phyloP scores from a whole-genome alignment of 2,888 invertebrate genomes.

The Chromoteleia sp. region DNA sequence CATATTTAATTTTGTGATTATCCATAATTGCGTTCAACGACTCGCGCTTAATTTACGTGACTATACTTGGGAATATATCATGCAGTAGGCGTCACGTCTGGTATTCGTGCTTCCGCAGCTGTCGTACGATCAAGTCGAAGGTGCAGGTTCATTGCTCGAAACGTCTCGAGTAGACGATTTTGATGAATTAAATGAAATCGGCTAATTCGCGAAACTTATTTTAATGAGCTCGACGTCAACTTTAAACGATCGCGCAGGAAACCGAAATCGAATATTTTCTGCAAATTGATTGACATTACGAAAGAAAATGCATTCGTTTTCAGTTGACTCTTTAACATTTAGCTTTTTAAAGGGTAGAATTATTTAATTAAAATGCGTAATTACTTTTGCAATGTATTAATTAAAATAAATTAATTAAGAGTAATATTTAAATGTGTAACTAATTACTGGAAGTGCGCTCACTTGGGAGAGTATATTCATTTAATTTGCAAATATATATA shows the following conservation, averaged over 20 bases:
- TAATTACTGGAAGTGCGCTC: too few species aligned
- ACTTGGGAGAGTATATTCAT: too few species aligned
- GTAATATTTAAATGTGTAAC: too few species aligned
- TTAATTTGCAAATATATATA: too few species aligned
- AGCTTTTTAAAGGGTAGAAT: too few species aligned
- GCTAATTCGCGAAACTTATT: conserved; percentile 39
- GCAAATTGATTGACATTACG: conserved; percentile 12
- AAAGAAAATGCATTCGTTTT: too few species aligned
- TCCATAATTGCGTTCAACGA: conserved; percentile 72
- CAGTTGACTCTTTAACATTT: too few species aligned
- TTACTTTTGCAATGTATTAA: too few species aligned
- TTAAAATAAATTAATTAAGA: too few species aligned
- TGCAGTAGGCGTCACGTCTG: conserved; percentile 68
- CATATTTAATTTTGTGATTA: conserved; percentile 74
- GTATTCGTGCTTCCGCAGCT: conserved; percentile 61
- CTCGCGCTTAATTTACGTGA: conserved; percentile 68
- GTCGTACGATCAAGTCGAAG: conserved; percentile 59
- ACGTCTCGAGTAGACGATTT: conserved; percentile 67
- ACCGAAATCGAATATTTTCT: conserved; percentile 26
- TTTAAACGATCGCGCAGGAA: not conserved
- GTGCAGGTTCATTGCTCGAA: conserved; percentile 70
- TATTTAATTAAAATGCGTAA: too few species aligned
- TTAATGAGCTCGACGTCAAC: conserved; percentile 22
- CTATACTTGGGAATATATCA: conserved; percentile 61
- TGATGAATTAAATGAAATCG: conserved; percentile 63